A percentile compares a stretch with the other conserved stretches of the same genome.
phyloP scores from a whole-genome alignment of 2,888 invertebrate species.

The Eupithecia exiguata region DNA sequence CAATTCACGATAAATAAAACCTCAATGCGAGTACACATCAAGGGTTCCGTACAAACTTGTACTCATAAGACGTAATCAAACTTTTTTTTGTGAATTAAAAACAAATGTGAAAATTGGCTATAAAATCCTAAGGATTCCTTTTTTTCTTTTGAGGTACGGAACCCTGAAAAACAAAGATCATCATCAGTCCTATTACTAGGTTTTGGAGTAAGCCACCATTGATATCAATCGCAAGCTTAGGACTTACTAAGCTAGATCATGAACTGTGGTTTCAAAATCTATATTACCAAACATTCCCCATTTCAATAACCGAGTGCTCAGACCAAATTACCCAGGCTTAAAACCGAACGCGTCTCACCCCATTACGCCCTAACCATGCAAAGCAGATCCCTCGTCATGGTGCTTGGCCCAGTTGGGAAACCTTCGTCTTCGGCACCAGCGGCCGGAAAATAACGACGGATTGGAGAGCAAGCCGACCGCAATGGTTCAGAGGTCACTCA shows the following conservation, averaged over 20 bases:
- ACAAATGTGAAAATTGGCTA: no score
- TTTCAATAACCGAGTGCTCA: not conserved
- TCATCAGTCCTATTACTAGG: not conserved
- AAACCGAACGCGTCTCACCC: slow-evolving; percentile 36
- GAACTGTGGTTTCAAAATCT: not conserved
- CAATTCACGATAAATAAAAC: not conserved
- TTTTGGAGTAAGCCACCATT: not conserved
- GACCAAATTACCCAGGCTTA: slow-evolving; percentile 12
- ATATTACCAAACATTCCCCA: not conserved
- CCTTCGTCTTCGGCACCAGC: slow-evolving; percentile 47
- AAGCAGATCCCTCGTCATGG: slow-evolving; percentile 46
- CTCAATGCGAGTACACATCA: no score
- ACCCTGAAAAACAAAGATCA: no score
- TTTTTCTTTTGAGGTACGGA: no score
- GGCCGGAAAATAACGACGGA: slow-evolving; percentile 53
- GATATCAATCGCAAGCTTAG: not conserved
- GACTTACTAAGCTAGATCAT: not conserved
- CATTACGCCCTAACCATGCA: slow-evolving; percentile 41
- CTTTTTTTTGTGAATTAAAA: no score
- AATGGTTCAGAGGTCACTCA: slow-evolving; percentile 40
- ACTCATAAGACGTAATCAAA: no score
- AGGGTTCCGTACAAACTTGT: no score
- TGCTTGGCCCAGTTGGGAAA: slow-evolving; percentile 46
- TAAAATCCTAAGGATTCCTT: no score
- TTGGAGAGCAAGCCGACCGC: slow-evolving; percentile 29